Conservation (phyloP, 1,140 invertebrate genomes). For the Ladona fulva region DNA sequence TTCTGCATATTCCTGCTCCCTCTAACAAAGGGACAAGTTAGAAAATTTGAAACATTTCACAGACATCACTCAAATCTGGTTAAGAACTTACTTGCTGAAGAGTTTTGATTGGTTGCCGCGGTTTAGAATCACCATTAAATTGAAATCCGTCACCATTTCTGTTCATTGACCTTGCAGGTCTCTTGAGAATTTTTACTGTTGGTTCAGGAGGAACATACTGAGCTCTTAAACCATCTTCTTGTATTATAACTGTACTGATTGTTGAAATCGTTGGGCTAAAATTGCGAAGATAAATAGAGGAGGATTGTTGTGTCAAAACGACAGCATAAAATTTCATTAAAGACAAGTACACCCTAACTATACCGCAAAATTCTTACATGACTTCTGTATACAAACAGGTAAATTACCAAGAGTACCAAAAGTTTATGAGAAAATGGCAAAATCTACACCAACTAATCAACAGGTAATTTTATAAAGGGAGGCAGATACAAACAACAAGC, state of each 20-base stretch:
- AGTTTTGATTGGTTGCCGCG: constrained; percentile 68
- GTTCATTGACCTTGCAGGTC: constrained; percentile 47
- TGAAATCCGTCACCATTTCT: not conserved
- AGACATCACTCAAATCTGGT: not conserved
- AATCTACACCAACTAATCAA: too few species aligned
- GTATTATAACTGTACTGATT: constrained; percentile 24
- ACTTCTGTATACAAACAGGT: too few species aligned
- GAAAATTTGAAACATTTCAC: not conserved
- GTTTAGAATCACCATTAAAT: constrained; percentile 33
- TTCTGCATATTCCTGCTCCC: constrained; percentile 80
- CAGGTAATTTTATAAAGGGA: too few species aligned
- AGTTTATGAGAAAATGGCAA: too few species aligned
- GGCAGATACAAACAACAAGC: too few species aligned
- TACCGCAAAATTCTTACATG: too few species aligned
- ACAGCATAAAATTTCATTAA: too few species aligned
- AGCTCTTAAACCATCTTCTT: constrained; percentile 36
- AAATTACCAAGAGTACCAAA: too few species aligned
- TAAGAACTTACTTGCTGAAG: constrained; percentile 52
- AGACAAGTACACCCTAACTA: too few species aligned
- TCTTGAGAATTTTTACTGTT: constrained; percentile 71
- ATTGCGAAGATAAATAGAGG: not conserved
- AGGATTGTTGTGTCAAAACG: too few species aligned
- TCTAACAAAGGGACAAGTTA: constrained; percentile 30
- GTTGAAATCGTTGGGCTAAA: not conserved
- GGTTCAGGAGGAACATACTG: constrained; percentile 58